Evolutionary conservation across 2,797 vertebrate genomes (phyloP), one percentile per base, ranked within the genome.

Genomic region (Gallinago nigripennis): DNA sequence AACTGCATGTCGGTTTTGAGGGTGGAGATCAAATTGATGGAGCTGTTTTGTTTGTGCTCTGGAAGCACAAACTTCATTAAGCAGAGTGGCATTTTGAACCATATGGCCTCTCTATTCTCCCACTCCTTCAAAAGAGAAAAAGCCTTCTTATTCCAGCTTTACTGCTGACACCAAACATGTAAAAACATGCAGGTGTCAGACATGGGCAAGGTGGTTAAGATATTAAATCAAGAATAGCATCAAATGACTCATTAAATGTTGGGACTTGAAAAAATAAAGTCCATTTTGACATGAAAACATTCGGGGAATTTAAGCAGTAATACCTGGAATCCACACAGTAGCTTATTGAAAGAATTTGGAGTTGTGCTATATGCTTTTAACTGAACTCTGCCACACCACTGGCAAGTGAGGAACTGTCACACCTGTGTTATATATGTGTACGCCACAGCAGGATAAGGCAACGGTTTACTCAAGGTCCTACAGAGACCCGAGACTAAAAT

Each of bases 11-110:
- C 69, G 28, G 65, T 86, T 91, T 91, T 88, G 91, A 91, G 23
- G 45, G 56, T 7, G 41, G 86, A 92, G 78, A 91, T 84, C 79
- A 57, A 94, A 95, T 88, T 92, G 90, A 95, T 95, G 94, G 82
- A 94, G 71, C 64, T 79, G 64, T 85, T 93, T 88, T 91, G 76
- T 95, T 96, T 97, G 93, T 86, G 77, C 75, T 95, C 17, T 1
- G 7, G 57, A 92, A 94, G 54, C 68, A 46, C 71, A 90, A 95
- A 90, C 81, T 90, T 95, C 70, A 82, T 93, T 95, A 96, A 35
- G 56, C 51, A 20, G 72, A 92, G 75, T 88, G 58, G 60, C 90
- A 90, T 97, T 96, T 90, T 96, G 87, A 95, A 83, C 94, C 93
- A 91, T 90, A 81, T 91, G 96, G 90, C 66, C 69, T 91, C 78